A percentile compares a stretch with the other conserved stretches of the same genome.
phyloP scores from a whole-genome alignment of 2,113 vertebrate genomes.

The Ptilorrhoa leucosticta region DNA sequence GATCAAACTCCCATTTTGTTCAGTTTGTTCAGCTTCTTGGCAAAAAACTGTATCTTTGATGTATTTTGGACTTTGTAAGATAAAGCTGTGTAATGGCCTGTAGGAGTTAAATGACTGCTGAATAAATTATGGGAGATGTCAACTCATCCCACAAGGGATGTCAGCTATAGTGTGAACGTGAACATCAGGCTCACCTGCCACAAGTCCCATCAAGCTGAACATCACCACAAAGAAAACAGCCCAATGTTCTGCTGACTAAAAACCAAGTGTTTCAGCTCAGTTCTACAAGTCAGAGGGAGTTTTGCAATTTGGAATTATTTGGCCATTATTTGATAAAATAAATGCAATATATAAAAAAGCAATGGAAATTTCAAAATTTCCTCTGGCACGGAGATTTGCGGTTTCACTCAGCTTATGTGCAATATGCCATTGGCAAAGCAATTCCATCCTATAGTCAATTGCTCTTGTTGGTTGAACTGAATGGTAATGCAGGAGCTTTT shows the following conservation, averaged over 20 bases:
- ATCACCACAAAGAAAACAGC: background rate
- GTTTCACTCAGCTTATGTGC: background rate
- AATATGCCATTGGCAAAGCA: constrained; percentile 22
- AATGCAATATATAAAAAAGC: background rate
- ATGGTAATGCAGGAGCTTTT: constrained; percentile 33
- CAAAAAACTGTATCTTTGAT: background rate
- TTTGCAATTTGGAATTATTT: background rate
- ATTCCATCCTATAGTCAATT: background rate
- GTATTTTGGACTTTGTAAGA: background rate
- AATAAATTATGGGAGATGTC: background rate
- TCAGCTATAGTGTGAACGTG: fast-evolving
- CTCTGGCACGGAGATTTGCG: background rate
- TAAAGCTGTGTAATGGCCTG: background rate
- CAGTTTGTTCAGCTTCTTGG: background rate
- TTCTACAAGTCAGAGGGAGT: background rate
- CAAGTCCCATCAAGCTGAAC: background rate
- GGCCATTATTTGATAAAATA: constrained; percentile 3
- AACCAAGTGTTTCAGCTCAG: background rate
- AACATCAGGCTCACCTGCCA: background rate
- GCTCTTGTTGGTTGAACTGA: constrained; percentile 12
- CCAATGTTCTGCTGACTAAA: background rate
- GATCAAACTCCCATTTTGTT: background rate
- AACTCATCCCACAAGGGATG: background rate
- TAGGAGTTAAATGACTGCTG: background rate
- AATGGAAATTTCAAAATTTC: constrained; percentile 2